Percentiles rank a stretch among this genome's conserved stretches.
Conservation (phyloP, 2,797 vertebrate genomes). For the Clarias laeviceps region DNA sequence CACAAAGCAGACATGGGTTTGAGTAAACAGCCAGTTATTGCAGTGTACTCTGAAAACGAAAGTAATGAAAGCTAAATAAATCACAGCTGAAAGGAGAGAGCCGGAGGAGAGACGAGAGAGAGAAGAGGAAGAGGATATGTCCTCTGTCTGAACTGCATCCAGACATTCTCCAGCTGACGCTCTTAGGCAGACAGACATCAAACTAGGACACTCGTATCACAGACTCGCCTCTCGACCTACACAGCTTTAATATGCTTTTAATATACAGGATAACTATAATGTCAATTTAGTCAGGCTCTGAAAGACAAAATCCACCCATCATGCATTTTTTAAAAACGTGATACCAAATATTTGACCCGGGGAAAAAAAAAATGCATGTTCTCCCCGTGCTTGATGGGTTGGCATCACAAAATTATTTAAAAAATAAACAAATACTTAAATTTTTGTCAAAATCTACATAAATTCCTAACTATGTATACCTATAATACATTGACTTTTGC, state of each 20-base stretch:
- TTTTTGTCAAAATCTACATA: too few relatives aligned
- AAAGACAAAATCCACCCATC: background rate
- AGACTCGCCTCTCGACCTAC: background rate
- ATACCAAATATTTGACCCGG: background rate
- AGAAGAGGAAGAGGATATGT: constrained; percentile 9
- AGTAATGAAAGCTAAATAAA: constrained; percentile 29
- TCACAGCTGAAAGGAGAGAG: constrained; percentile 2
- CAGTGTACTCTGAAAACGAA: constrained; percentile 8
- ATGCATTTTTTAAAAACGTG: background rate
- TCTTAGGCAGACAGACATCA: constrained; percentile 2
- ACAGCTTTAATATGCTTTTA: background rate
- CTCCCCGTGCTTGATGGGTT: too few relatives aligned
- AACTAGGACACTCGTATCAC: background rate
- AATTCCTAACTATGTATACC: too few relatives aligned
- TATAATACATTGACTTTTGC: too few relatives aligned
- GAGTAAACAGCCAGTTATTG: background rate
- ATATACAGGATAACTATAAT: background rate
- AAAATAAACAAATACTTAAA: too few relatives aligned
- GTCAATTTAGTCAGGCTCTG: background rate
- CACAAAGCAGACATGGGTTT: background rate
- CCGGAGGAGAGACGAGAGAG: background rate
- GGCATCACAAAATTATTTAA: too few relatives aligned
- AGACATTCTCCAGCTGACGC: background rate
- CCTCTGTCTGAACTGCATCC: constrained; percentile 39
- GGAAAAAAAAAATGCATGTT: too few relatives aligned